Evolutionary conservation across 1,140 invertebrate genomes (phyloP), one percentile per base, ranked within the genome.

Genomic region (Saccostrea cuccullata): DNA sequence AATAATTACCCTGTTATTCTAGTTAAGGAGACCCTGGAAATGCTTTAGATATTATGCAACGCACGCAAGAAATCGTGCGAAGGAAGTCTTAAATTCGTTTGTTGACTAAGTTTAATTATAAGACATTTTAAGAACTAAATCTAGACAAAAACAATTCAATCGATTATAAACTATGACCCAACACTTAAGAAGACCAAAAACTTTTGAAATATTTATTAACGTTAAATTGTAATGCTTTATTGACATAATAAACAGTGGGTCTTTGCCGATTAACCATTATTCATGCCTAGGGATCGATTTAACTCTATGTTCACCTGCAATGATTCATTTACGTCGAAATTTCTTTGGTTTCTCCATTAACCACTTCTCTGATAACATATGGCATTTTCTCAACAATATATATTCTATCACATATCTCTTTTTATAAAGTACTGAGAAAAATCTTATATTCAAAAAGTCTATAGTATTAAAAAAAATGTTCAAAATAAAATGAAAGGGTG

Each of bases 191-290:
- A 40, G 60, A 9, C 36, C 15, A 36, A 86, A 85, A 85, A 60
- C 55, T 58, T 86, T 55, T 89, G 47, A 86, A 89, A 86, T 89
- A 85, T 89, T 89, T 83, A 89, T 89, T 58, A 86, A 55, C 77
- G 60, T 86, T 89, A 86, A 89, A 89, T 84, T 89, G 88, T 89
- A 86, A 89, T 89, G 55, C 77, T 56, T 86, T 89, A 89, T 89
- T 83, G 85, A 86, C 86, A 85, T 77, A 36, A 77, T 36, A 77
- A 77, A 77, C 70, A 36, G 23, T 23, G 70, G 58, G 26, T 77
- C 70, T 26, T 30, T 26, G 70, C 70, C 23, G 70, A 77, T 77
- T 77, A 77, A 77, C 70, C 70, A 26, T 77, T 77, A 77, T 77
- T 77, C 70, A 77, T 77, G 70, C 70, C 70, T 30, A 30, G 13